Evolutionary conservation across 2,888 invertebrate species (phyloP).

Genomic region (Drosophila testacea): DNA sequence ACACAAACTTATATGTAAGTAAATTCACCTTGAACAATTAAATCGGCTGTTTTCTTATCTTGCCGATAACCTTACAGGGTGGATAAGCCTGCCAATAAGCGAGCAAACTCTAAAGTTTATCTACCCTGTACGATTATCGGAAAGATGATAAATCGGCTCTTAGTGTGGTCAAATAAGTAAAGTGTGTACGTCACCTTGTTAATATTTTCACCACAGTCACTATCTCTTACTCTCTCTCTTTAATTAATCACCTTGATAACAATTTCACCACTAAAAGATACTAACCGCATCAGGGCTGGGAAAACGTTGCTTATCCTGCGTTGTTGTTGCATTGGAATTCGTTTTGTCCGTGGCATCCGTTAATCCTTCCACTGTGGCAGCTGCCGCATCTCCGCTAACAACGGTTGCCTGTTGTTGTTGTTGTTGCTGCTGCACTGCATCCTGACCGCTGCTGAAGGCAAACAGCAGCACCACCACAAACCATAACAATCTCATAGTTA

Average conservation of each 20-base stretch:
- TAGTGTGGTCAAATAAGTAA: too few species aligned
- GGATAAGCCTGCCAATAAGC: too few species aligned
- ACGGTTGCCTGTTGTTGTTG: conserved; percentile 1
- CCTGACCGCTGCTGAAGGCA: conserved; percentile 35
- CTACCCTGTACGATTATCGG: too few species aligned
- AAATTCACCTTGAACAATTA: too few species aligned
- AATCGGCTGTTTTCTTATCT: too few species aligned
- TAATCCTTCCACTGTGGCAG: conserved; percentile 19
- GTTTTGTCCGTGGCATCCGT: conserved; percentile 2
- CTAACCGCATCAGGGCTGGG: conserved; percentile 47
- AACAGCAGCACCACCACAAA: conserved; percentile 47
- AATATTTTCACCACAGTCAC: too few species aligned
- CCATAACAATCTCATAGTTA: conserved; percentile 53
- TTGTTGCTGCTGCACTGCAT: conserved; percentile 15
- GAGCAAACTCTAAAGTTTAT: too few species aligned
- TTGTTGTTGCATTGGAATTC: neutral
- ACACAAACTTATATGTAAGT: too few species aligned
- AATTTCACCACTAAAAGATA: neutral
- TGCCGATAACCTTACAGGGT: neutral
- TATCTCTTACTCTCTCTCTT: too few species aligned
- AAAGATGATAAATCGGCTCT: too few species aligned
- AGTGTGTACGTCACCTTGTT: too few species aligned
- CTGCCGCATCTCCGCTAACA: conserved; percentile 20
- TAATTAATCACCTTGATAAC: too few species aligned
- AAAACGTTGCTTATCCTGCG: conserved; percentile 1